These are phyloP conservation scores for Thecophora atra DNA, from an alignment of 2,888 invertebrate genomes.

Conservation along the genomic window DNA sequence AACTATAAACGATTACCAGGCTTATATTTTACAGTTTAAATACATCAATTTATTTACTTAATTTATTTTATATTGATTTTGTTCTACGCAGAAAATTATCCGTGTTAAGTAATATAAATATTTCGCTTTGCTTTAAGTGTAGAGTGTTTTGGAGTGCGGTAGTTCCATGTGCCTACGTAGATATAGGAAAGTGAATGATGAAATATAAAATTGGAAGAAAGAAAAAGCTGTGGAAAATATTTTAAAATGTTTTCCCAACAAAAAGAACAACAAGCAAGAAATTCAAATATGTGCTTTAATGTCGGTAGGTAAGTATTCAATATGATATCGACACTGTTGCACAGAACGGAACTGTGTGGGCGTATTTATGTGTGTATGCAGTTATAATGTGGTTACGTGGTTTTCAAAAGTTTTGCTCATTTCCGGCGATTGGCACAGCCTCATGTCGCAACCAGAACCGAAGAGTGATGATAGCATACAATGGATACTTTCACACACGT, in stretches of 20 bases:
- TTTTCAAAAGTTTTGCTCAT: conserved; percentile 10
- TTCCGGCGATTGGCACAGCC: conserved; percentile 12
- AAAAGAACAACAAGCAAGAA: not conserved
- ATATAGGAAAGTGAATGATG: too few species aligned
- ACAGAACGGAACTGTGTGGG: not conserved
- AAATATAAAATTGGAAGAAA: too few species aligned
- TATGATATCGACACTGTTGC: not conserved
- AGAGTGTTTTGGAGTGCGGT: too few species aligned
- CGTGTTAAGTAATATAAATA: too few species aligned
- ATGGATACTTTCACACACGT: not conserved
- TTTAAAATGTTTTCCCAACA: not conserved
- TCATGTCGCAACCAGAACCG: not conserved
- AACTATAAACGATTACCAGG: too few species aligned
- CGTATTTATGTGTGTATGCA: not conserved
- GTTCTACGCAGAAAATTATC: too few species aligned
- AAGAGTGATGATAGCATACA: not conserved
- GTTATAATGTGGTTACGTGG: not conserved
- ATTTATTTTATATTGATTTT: too few species aligned
- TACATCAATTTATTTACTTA: too few species aligned
- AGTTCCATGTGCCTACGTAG: too few species aligned
- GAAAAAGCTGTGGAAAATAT: not conserved
- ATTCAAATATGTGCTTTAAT: not conserved
- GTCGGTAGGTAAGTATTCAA: not conserved
- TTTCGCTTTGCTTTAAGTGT: too few species aligned
- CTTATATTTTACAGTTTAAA: too few species aligned